phyloP scores from a whole-genome alignment of 37 sponge, comb jelly and placozoan genomes.

The Aphrocallistes beatrix region DNA sequence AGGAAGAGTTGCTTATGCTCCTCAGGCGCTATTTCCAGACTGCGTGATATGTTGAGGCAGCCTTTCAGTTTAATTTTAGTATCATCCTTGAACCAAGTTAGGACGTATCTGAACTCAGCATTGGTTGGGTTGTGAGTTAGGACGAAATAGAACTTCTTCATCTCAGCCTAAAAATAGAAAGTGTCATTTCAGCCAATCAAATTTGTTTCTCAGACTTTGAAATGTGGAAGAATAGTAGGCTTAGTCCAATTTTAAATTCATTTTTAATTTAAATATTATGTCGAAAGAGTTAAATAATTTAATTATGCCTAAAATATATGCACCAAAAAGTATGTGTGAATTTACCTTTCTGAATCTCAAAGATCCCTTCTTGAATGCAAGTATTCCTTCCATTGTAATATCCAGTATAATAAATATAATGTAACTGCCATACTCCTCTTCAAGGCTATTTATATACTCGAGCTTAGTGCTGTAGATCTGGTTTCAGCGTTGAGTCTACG shows the following conservation, averaged over 20 bases:
- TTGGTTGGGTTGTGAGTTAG: slow-evolving; percentile 10
- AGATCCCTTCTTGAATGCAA: neutral
- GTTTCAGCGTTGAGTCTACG: too few species aligned
- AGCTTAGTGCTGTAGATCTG: too few species aligned
- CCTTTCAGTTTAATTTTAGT: neutral
- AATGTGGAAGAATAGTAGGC: too few species aligned
- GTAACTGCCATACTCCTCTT: too few species aligned
- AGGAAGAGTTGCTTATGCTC: neutral
- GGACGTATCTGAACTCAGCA: neutral
- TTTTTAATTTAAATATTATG: too few species aligned
- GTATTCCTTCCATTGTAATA: neutral
- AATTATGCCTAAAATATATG: too few species aligned
- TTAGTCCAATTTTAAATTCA: too few species aligned
- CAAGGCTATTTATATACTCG: too few species aligned
- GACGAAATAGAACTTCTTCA: neutral
- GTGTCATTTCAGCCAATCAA: neutral
- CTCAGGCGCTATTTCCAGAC: neutral
- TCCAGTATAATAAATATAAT: too few species aligned
- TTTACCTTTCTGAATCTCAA: neutral
- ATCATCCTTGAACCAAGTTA: neutral
- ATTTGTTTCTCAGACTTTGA: neutral
- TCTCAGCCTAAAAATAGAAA: neutral
- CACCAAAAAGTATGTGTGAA: too few species aligned
- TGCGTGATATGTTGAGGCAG: neutral
- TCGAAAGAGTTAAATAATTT: too few species aligned